Conservation (phyloP, 2,113 vertebrate species). For the Halichoeres trimaculatus region DNA sequence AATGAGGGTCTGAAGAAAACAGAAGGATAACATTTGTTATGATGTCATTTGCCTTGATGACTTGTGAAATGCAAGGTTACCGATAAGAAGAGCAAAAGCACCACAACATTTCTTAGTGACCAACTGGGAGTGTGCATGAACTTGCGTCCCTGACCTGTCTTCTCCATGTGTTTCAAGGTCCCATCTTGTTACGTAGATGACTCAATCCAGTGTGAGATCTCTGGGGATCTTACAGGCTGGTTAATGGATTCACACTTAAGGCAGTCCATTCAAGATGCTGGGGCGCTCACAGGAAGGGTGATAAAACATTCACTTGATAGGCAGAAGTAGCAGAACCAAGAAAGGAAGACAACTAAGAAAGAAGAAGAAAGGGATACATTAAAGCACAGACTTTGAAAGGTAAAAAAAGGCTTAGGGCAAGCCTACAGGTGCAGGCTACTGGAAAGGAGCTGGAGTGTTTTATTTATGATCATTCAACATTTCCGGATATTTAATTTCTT, state of each 20-base stretch:
- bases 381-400: neutral
- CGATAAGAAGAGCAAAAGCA: neutral
- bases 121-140: neutral
- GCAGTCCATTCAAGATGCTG: slow-evolving; percentile 36
- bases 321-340: neutral
- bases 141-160: slow-evolving; percentile 14
- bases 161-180: neutral
- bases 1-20: neutral
- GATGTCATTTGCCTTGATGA: neutral
- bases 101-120: neutral
- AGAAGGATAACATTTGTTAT: neutral
- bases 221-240: slow-evolving; percentile 13
- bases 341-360: slow-evolving; percentile 1
- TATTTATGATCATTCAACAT: too few relatives aligned
- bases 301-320: slow-evolving; percentile 27
- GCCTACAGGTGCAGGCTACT: neutral
- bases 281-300: slow-evolving; percentile 13
- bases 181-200: slow-evolving; percentile 13
- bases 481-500: too few relatives aligned
- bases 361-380: too few relatives aligned
- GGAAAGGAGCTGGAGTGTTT: neutral
- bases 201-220: slow-evolving; percentile 28
- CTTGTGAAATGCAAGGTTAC: neutral
- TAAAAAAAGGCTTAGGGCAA: neutral
- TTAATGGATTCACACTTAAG: slow-evolving; percentile 63